These are phyloP conservation scores for Amia ocellicauda DNA, from an alignment of 2,113 vertebrate genomes.

Conservation along the genomic window DNA sequence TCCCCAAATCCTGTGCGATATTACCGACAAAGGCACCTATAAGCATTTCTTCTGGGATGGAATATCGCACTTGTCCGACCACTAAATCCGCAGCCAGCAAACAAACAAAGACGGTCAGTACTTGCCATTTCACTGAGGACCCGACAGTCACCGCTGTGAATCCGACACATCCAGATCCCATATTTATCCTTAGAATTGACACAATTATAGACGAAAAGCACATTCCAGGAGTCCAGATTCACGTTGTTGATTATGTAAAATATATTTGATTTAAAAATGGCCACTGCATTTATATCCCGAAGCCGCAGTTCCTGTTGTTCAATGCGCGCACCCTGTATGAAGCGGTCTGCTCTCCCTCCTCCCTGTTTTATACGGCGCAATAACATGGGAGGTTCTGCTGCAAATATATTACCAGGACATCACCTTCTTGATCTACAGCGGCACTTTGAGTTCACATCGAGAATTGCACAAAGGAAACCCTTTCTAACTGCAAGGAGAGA, in stretches of 20 bases:
- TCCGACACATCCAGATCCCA: too few relatives aligned
- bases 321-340: background rate
- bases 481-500: too few relatives aligned
- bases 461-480: too few relatives aligned
- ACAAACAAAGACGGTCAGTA: background rate
- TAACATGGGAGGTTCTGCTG: conserved; percentile 9
- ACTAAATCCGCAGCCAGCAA: background rate
- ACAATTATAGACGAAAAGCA: too few relatives aligned
- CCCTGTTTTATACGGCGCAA: background rate
- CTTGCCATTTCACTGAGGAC: background rate
- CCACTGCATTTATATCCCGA: too few relatives aligned
- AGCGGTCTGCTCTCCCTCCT: background rate
- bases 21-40: conserved; percentile 25
- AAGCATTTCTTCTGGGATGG: conserved; percentile 27
- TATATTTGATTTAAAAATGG: too few relatives aligned
- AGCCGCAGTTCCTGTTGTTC: background rate
- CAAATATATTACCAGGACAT: background rate
- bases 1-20: conserved; percentile 21
- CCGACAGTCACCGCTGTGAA: too few relatives aligned
- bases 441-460: conserved; percentile 30
- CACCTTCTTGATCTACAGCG: conserved; percentile 30
- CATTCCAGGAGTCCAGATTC: too few relatives aligned
- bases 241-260: too few relatives aligned
- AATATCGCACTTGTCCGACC: conserved; percentile 21
- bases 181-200: too few relatives aligned